phyloP scores from a whole-genome alignment of 2,888 invertebrate genomes.

The Melikaiella ostensackeni region DNA sequence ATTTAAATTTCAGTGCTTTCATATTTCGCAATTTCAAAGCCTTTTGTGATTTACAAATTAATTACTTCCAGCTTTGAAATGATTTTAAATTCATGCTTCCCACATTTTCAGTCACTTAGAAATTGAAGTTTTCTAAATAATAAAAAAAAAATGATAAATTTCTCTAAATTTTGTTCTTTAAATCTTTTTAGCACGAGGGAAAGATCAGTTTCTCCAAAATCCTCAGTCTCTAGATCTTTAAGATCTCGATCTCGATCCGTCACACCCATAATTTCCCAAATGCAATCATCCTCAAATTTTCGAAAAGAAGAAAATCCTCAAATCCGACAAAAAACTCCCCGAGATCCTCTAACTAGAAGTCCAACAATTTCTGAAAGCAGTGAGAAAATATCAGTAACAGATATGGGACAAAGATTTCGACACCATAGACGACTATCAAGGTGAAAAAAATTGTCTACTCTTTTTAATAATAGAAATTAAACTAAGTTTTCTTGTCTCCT shows the following conservation, averaged over 20 bases:
- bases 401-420: slow-evolving; percentile 43
- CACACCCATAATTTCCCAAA: slow-evolving; percentile 44
- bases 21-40: too few relatives aligned
- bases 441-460: not conserved
- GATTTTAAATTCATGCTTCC: not conserved
- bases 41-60: too few relatives aligned
- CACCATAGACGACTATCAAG: slow-evolving; percentile 16
- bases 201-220: slow-evolving; percentile 52
- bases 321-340: not conserved
- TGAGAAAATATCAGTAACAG: slow-evolving; percentile 57
- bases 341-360: slow-evolving; percentile 41
- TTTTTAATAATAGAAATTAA: not conserved
- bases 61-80: too few relatives aligned
- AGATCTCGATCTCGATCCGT: slow-evolving; percentile 38
- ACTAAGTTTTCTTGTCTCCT: too few relatives aligned
- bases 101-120: not conserved
- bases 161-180: not conserved
- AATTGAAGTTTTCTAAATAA: not conserved
- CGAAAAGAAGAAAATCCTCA: slow-evolving; percentile 31
- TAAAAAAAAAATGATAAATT: not conserved
- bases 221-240: slow-evolving; percentile 44
- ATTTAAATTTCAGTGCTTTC: too few relatives aligned
- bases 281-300: slow-evolving; percentile 42
- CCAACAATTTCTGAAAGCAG: slow-evolving; percentile 56
- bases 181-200: slow-evolving; percentile 47